Evolutionary conservation across 2,797 vertebrate genomes (phyloP), one percentile per base, ranked within the genome.

Genomic region (Aphelocoma californica): DNA sequence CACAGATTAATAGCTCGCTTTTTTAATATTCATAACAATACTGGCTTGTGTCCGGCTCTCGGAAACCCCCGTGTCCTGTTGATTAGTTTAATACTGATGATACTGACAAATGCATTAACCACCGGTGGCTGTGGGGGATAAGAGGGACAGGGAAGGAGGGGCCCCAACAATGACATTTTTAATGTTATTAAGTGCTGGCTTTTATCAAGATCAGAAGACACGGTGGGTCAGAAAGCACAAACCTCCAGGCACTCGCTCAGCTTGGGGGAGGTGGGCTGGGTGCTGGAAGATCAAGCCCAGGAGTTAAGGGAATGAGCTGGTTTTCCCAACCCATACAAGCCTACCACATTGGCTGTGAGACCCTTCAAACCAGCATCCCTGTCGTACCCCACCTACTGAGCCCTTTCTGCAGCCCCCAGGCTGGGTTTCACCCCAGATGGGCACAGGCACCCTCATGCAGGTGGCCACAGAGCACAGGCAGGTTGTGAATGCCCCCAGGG

Each of bases 1-100:
- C 45, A 25, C 87, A 97, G 96, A 97, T 97, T 97, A 97, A 97
- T 95, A 93, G 81, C 93, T 96, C 47, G 29, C 53, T 93, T 97
- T 96, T 97, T 96, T 96, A 96, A 97, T 96, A 96, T 97, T 96
- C 92, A 96, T 97, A 97, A 96, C 94, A 96, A 96, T 95, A 66
- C 72, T 48, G 94, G 90, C 87, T 93, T 56, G 81, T 97, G 96
- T 93, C 94, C 89, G 8, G 89, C 91, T 94, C 95, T 81, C 26
- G 36, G 95, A 97, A 97, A 73, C 72, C 74, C 90, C 95, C 45
- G 5, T 96, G 91, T 93, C 93, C 95, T 44, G 71, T 93, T 96
- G 96, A 97, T 97, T 96, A 96, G 95, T 97, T 97, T 97, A 92
- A 95, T 97, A 67, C 96, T 23, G 81, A 72, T 93, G 96, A 88